Evolutionary conservation across 2,797 vertebrate genomes (phyloP).

Genomic region (Epinephelus malabaricus): DNA sequence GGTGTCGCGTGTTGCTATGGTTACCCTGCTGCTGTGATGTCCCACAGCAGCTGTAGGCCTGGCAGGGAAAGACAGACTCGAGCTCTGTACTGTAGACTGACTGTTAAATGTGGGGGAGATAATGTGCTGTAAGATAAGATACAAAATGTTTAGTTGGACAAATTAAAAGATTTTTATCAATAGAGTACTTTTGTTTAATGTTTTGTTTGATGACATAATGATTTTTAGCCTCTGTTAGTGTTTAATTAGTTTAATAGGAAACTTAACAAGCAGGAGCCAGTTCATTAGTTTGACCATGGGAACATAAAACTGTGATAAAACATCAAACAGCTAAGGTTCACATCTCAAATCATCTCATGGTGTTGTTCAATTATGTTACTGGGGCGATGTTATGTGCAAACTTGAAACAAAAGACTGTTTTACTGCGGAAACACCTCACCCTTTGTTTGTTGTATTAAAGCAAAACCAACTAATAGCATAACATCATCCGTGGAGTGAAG

Average conservation of each 20-base stretch:
- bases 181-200: background rate
- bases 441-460: no score
- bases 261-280: background rate
- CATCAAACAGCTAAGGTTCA: no score
- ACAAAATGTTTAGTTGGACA: background rate
- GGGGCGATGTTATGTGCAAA: no score
- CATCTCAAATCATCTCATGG: no score
- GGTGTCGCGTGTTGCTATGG: conserved; percentile 66
- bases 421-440: no score
- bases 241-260: background rate
- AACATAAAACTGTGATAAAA: no score
- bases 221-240: background rate
- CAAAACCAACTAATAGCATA: no score
- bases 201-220: background rate
- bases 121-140: background rate
- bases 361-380: no score
- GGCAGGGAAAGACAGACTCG: background rate
- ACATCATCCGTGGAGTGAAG: no score
- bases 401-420: no score
- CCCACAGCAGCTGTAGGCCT: conserved; percentile 55
- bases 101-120: background rate
- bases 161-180: background rate
- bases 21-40: conserved; percentile 52
- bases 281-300: background rate
- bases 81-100: conserved; percentile 2